Evolutionary conservation across 2,888 invertebrate genomes (phyloP), one percentile per base, ranked within the genome.

Genomic region (Pachliopta kotzebuea): DNA sequence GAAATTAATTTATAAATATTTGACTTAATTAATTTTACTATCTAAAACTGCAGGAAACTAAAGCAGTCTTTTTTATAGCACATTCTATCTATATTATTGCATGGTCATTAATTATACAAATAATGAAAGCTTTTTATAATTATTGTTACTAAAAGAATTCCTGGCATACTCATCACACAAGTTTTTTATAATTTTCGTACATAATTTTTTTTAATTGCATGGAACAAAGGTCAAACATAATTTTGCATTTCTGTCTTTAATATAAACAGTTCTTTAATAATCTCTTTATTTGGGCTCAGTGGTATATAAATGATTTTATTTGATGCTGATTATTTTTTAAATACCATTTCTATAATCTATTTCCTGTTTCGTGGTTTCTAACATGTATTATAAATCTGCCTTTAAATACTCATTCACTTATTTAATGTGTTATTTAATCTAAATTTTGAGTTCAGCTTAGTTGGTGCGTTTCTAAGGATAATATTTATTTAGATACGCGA

Each of bases 41-140:
- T 29, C 20, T 0, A 23, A 49, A 54, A 24, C n/a, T 55, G 37
- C 54, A 26, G 58, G 49, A 59, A 26, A 59, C 37, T 42, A 31
- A 55, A 29, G 63, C 55, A 55, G 31, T 59, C 24, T 11, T 45
- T 20, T 20, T n/a, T 21, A 11, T 52, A 21, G 26, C 42, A 42
- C 42, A 53, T 50, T 49, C 26, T 56, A 42, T 7, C 45, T 60
- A 21, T 26, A 54, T 56, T 56, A 11, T n/a, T 57, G 59, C 59
- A 58, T 50, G 21, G 1, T 6, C 20, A 17, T 21, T 58, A 49
- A 54, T 37, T 53, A 53, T 26, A 52, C 8, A 50, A 37, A 53
- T 14, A 37, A 31, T 63, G 26, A 45, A 59, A 59, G 58, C 49
- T 60, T 56, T 11, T 49, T 42, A 18, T 20, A 59, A 59, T 54